Evolutionary conservation across 2,113 vertebrate genomes (phyloP).

Genomic region (Heterocephalus glaber): DNA sequence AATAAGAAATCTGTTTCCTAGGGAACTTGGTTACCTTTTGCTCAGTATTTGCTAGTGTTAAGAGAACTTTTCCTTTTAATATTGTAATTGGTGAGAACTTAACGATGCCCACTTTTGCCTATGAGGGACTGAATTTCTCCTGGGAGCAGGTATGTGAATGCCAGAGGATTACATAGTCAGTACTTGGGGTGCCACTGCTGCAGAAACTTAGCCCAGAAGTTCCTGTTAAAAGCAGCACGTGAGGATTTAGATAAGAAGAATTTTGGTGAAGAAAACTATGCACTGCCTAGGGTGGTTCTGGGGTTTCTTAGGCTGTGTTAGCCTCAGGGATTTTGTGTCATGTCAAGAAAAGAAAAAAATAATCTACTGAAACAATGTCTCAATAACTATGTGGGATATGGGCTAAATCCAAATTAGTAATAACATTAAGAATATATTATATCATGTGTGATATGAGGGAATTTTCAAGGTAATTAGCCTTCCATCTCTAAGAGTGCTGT

Average conservation of each 20-base stretch:
- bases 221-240: neutral
- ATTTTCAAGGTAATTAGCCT: neutral
- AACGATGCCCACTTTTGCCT: neutral
- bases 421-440: neutral
- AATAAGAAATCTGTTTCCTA: neutral
- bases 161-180: neutral
- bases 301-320: neutral
- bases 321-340: neutral
- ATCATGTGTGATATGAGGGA: neutral
- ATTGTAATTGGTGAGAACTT: neutral
- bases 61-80: neutral
- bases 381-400: neutral
- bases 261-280: neutral
- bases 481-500: neutral
- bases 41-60: neutral
- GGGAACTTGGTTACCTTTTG: neutral
- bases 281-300: neutral
- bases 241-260: neutral
- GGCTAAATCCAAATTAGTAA: neutral
- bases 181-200: neutral
- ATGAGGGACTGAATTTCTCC: neutral
- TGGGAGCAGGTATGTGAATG: neutral
- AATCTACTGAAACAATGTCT: neutral
- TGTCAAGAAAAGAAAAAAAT: neutral
- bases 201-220: neutral